Percentiles rank a stretch among this genome's conserved stretches.
These are phyloP conservation scores for Buphagus erythrorhynchus DNA, from an alignment of 2,797 vertebrate genomes.

Conservation along the genomic window DNA sequence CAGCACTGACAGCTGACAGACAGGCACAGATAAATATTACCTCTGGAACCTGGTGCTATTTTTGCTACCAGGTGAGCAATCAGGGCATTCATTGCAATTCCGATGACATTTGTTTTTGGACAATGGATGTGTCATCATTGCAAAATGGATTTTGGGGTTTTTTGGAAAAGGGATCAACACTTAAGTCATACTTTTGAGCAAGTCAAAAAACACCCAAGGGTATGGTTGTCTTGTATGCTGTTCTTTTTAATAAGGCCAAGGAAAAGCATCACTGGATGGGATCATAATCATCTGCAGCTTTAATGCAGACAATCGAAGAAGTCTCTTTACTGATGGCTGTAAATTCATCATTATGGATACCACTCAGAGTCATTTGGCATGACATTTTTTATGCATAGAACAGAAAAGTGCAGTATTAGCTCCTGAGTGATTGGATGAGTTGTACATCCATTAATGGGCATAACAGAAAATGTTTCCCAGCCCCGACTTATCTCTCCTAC, in stretches of 20 bases:
- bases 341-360: conserved; percentile 63
- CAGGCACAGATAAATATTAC: neutral
- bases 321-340: conserved; percentile 33
- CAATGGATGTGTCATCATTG: neutral
- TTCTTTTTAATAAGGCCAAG: conserved; percentile 35
- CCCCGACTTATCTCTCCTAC: neutral
- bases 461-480: conserved; percentile 37
- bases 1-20: neutral
- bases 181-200: conserved; percentile 44
- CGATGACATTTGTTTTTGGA: neutral
- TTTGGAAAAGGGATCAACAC: conserved; percentile 23
- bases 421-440: conserved; percentile 43
- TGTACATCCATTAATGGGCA: conserved; percentile 27
- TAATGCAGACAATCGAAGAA: conserved; percentile 53
- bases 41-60: neutral
- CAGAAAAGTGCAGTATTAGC: conserved; percentile 62
- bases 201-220: conserved; percentile 47
- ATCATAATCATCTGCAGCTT: conserved; percentile 26
- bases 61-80: conserved; percentile 22
- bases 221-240: neutral
- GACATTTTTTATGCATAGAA: conserved; percentile 56
- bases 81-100: neutral
- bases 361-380: conserved; percentile 66
- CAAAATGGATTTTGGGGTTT: neutral
- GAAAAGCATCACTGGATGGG: conserved; percentile 37